Percentiles rank a stretch among this genome's conserved stretches.
These are phyloP conservation scores for Agrypnus murinus DNA, from an alignment of 2,888 invertebrate species.

Conservation along the genomic window DNA sequence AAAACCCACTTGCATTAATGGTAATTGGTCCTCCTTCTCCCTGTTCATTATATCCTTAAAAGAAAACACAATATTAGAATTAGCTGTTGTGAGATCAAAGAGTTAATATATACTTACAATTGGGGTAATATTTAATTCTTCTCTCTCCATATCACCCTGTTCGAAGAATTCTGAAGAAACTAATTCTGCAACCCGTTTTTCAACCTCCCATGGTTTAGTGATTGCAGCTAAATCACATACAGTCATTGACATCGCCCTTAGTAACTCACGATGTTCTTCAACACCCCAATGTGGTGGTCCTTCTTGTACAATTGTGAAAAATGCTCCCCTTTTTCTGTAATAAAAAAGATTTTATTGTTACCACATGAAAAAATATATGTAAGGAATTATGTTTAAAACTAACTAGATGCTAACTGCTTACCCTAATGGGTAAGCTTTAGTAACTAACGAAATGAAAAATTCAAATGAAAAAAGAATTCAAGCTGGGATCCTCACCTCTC, in stretches of 20 bases:
- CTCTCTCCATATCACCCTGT: conserved; percentile 93
- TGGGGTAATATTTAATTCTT: conserved; percentile 92
- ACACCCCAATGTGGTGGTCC: conserved; percentile 79
- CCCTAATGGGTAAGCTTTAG: too few relatives aligned
- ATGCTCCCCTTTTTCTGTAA: conserved; percentile 88
- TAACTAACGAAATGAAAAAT: too few relatives aligned
- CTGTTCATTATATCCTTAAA: conserved; percentile 95
- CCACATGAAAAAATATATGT: neutral
- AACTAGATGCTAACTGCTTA: too few relatives aligned
- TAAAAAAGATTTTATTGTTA: conserved; percentile 47
- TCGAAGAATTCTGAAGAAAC: conserved; percentile 96
- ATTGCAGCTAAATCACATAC: conserved; percentile 96
- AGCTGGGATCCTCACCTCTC: too few relatives aligned
- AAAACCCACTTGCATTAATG: conserved; percentile 96
- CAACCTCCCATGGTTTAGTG: conserved; percentile 95
- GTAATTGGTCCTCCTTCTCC: conserved; percentile 94
- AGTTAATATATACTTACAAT: conserved; percentile 77
- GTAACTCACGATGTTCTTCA: conserved; percentile 85
- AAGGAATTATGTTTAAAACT: too few relatives aligned
- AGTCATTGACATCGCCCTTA: conserved; percentile 96
- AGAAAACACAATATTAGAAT: conserved; percentile 51
- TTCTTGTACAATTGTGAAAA: conserved; percentile 82
- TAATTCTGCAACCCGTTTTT: conserved; percentile 92
- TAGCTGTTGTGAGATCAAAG: conserved; percentile 9
- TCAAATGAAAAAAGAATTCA: too few relatives aligned